phyloP scores from a whole-genome alignment of 2,888 invertebrate species.

The Eristalis tenax region DNA sequence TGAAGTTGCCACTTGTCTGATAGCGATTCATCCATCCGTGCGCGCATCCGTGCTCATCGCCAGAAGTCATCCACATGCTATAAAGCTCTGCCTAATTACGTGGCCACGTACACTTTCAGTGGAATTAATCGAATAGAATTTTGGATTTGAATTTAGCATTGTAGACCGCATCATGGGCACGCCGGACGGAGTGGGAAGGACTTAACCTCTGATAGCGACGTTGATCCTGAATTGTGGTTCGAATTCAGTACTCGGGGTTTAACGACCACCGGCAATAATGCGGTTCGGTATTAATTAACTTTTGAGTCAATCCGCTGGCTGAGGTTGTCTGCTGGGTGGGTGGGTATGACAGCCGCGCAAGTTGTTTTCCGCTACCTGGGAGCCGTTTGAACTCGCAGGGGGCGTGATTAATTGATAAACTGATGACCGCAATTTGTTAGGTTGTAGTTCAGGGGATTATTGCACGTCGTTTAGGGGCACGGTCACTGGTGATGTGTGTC shows the following conservation, averaged over 20 bases:
- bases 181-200: not conserved
- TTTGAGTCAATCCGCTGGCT: constrained; percentile 26
- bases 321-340: not conserved
- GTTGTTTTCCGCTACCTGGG: not conserved
- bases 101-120: constrained; percentile 38
- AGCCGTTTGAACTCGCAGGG: not conserved
- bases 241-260: constrained; percentile 20
- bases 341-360: not conserved
- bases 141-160: constrained; percentile 42
- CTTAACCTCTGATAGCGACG: constrained; percentile 38
- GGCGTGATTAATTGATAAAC: constrained; percentile 40
- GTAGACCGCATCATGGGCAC: constrained; percentile 43
- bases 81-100: constrained; percentile 54
- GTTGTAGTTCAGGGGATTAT: constrained; percentile 11
- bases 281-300: constrained; percentile 57
- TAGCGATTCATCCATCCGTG: not conserved
- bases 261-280: constrained; percentile 37
- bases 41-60: not conserved
- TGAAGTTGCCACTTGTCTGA: constrained; percentile 30
- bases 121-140: constrained; percentile 53
- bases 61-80: constrained; percentile 29
- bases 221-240: constrained; percentile 58
- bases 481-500: not conserved
- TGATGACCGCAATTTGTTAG: constrained; percentile 5
- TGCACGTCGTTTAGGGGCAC: not conserved